Base-by-base conservation (phyloP, 2,113 vertebrate species). In the Sapajus apella region DNA sequence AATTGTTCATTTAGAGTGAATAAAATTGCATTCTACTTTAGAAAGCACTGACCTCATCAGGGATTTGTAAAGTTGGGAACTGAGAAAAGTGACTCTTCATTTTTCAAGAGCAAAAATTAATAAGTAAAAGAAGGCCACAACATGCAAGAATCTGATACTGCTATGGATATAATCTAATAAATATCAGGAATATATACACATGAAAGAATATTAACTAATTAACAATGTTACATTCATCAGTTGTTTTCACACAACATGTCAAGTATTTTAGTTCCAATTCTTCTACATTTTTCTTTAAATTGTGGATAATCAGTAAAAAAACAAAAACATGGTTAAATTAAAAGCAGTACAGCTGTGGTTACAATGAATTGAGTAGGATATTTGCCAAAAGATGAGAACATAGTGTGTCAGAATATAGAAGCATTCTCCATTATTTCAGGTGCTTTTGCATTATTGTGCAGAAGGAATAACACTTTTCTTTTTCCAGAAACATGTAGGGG, bases 1-100 rank as follows among this genome's bases (percentile, higher is more conserved):
- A 97, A 98, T 96, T 97, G 91, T 97, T 96, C 95, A 97, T 87
- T 95, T 97, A 96, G 84, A 93, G 89, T 89, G 64, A 43, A 81
- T 93, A 97, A 97, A 97, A 97, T 95, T 96, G 80, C 70, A 89
- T 95, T 94, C 91, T 93, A 90, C 86, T 94, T 96, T 91, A 96
- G 72, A 95, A 97, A 97, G 40, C 50, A 91, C 79, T 94, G 91
- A 94, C 89, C 95, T 93, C 91, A 92, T 93, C 80, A 84, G 86
- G 56, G 83, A 96, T 87, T 95, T 96, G 76, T 93, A 37, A 91
- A 93, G 82, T 58, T 91, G n/a, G 55, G 90, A 76, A 11, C 35
- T 40, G 40, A 83, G 91, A 80, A 97, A 92, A 95, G 56, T 75
- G 20, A 93, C 68, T 79, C 2, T 86, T 95, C 73, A 90, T 81